Percentiles rank a stretch among this genome's conserved stretches.
Evolutionary conservation across 1,140 invertebrate species (phyloP).

Genomic region (Procambarus clarkii): DNA sequence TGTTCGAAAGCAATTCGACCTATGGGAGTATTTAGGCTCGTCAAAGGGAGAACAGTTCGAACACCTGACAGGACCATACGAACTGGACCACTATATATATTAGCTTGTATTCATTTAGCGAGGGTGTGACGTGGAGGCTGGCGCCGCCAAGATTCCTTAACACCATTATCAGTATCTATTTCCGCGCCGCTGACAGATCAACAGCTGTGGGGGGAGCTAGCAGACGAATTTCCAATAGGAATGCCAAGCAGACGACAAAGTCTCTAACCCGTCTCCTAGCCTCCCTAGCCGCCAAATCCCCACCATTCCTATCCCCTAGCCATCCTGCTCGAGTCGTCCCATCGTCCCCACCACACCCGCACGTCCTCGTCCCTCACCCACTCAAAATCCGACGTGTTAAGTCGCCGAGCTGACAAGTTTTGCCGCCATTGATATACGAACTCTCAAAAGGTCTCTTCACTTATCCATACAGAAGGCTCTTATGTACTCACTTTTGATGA

Average conservation of each 20-base stretch:
- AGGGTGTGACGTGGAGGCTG: not conserved
- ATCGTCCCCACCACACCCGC: too few relatives aligned
- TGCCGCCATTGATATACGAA: constrained; percentile 57
- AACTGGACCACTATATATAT: not conserved
- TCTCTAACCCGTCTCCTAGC: not conserved
- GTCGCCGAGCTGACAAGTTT: constrained; percentile 51
- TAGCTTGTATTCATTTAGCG: too few relatives aligned
- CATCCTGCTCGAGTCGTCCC: not conserved
- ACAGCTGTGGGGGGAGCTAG: constrained; percentile 50
- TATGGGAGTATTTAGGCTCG: too few relatives aligned
- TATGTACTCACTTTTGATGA: constrained; percentile 70
- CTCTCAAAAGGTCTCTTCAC: not conserved
- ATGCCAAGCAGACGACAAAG: constrained; percentile 69
- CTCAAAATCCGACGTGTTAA: constrained; percentile 5
- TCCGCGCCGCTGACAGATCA: constrained; percentile 3
- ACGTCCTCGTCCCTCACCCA: not conserved
- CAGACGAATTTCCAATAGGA: constrained; percentile 68
- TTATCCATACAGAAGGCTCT: constrained; percentile 22
- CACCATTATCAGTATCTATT: not conserved
- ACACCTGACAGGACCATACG: not conserved
- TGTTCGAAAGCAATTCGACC: too few relatives aligned
- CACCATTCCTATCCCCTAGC: not conserved
- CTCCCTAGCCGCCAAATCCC: not conserved
- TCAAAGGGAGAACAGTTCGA: not conserved
- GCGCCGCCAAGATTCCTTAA: not conserved